Evolutionary conservation across 2,888 invertebrate species (phyloP), one percentile per base, ranked within the genome.

Genomic region (Ceriagrion tenellum): DNA sequence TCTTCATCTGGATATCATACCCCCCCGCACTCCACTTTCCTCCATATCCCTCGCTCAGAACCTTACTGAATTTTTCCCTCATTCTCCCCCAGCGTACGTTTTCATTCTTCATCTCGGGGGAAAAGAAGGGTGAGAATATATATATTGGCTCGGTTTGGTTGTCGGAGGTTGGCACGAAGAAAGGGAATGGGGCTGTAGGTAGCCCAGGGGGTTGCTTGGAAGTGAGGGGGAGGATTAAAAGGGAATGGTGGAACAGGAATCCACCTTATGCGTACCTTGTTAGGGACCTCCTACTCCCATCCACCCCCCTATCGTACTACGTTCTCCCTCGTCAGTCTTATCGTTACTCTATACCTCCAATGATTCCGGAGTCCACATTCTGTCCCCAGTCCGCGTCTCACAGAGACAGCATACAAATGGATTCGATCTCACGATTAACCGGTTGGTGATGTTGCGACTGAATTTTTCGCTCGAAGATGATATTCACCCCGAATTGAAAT

Each of bases 51-150:
- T 91, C 59, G 59, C 18, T 16, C 55, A 26, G n/a, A 47, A 26
- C 55, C 55, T 69, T 69, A 69, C 69, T 26, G n/a, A 69, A 74
- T 69, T 93, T 93, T 93, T 93, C 47, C 47, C 26, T 40, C 69
- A n/a, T 69, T 69, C 59, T 59, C 55, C 91, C 91, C 91, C 91
- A 47, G 8, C 47, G 20, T 93, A 35, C 93, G 69, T 93, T 93
- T 81, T 74, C 93, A 93, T 93, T 93, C 93, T 93, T 93, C 69
- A 93, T 93, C 93, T 93, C 47, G 81, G 55, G 89, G 89, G 89
- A 55, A 89, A 47, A 55, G 89, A 89, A 55, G 89, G 55, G 89
- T 89, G 89, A 55, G 89, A n/a, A 55, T 47, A 55, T 40, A 47
- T 88, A 88, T 55, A 81, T 81, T 81, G 81, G 81, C 81, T 89